phyloP scores from a whole-genome alignment of 2,888 invertebrate species.

The Diploptera punctata region DNA sequence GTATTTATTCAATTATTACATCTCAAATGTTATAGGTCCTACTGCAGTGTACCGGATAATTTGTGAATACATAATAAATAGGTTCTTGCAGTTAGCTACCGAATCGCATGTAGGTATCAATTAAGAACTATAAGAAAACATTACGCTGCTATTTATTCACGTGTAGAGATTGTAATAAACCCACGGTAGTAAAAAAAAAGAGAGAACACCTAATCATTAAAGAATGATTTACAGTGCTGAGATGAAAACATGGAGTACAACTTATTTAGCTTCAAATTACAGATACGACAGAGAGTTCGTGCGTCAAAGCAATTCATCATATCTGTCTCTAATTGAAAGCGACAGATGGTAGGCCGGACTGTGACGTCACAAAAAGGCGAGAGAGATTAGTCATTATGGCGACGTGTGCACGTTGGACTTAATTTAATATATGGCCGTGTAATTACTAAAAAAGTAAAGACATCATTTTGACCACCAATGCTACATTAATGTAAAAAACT shows the following conservation, averaged over 20 bases:
- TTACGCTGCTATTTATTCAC: too few relatives aligned
- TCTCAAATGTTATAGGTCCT: too few relatives aligned
- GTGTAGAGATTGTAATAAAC: too few relatives aligned
- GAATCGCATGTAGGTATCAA: too few relatives aligned
- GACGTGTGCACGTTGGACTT: background rate
- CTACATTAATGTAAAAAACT: background rate
- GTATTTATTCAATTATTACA: too few relatives aligned
- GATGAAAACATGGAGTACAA: background rate
- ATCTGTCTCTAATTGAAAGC: conserved; percentile 9
- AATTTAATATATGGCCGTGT: conserved; percentile 10
- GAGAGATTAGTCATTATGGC: background rate
- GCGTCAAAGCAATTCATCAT: background rate
- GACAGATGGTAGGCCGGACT: background rate
- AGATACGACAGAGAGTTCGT: background rate
- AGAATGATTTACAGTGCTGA: background rate
- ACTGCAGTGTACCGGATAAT: too few relatives aligned
- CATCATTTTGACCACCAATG: background rate
- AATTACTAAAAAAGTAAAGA: background rate
- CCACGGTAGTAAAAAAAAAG: background rate
- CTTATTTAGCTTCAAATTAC: background rate
- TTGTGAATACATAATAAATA: too few relatives aligned
- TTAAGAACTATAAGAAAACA: too few relatives aligned
- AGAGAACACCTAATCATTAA: background rate
- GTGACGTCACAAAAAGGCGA: background rate
- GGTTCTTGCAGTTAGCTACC: too few relatives aligned